Evolutionary conservation across 1,140 invertebrate species (phyloP).

Genomic region (Drosophila ironensis): DNA sequence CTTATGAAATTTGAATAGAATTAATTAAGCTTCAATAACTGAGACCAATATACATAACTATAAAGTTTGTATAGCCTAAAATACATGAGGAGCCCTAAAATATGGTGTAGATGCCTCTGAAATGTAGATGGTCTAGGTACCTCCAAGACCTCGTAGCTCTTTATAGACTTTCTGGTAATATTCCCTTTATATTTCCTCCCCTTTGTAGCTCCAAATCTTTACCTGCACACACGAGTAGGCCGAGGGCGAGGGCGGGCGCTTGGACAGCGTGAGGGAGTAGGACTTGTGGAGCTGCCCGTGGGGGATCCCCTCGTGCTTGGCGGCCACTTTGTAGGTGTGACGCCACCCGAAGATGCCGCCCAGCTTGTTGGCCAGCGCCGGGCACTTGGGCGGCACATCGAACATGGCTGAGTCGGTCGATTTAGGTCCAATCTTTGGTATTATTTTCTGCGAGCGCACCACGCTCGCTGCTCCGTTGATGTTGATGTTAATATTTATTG

Average conservation of each 20-base stretch:
- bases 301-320: slow-evolving; percentile 86
- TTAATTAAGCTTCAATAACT: too few species aligned
- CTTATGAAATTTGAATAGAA: too few species aligned
- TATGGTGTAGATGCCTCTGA: too few species aligned
- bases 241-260: slow-evolving; percentile 66
- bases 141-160: too few species aligned
- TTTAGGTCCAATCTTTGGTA: slow-evolving; percentile 7
- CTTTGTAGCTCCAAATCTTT: slow-evolving; percentile 21
- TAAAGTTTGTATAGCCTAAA: too few species aligned
- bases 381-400: slow-evolving; percentile 83
- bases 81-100: too few species aligned
- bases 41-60: too few species aligned
- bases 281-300: slow-evolving; percentile 82
- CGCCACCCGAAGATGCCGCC: slow-evolving; percentile 88
- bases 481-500: slow-evolving; percentile 9
- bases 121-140: too few species aligned
- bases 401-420: slow-evolving; percentile 51
- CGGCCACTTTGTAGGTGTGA: slow-evolving; percentile 89
- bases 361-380: slow-evolving; percentile 87
- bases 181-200: not conserved
- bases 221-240: slow-evolving; percentile 64
- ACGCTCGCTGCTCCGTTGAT: not conserved
- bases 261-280: slow-evolving; percentile 79
- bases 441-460: slow-evolving; percentile 1
- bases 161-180: slow-evolving; percentile 1